Evolutionary conservation across 2,113 vertebrate genomes (phyloP).

Genomic region (Rhynchopsitta pachyrhyncha): DNA sequence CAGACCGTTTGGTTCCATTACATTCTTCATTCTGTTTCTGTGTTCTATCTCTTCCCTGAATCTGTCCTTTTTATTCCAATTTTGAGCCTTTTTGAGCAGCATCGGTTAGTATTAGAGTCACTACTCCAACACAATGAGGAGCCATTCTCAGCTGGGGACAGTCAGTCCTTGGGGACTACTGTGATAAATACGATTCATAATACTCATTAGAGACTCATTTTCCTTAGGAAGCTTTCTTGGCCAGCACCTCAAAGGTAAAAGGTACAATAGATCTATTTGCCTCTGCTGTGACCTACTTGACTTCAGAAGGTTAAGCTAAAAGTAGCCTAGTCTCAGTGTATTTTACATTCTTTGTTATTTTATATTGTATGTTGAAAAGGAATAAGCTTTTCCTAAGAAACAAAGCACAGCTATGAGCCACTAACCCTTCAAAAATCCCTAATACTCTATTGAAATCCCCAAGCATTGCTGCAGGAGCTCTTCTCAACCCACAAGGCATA

Average conservation of each 20-base stretch:
- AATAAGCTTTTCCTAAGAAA: constrained; percentile 63
- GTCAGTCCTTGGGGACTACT: constrained; percentile 41
- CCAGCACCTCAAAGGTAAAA: constrained; percentile 57
- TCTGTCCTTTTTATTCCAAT: constrained; percentile 30
- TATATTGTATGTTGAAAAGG: constrained; percentile 46
- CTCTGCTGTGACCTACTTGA: constrained; percentile 54
- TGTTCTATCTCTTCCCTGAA: neutral
- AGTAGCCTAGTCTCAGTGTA: constrained; percentile 47
- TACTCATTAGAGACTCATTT: constrained; percentile 58
- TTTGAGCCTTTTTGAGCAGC: constrained; percentile 45
- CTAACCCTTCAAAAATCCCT: constrained; percentile 61
- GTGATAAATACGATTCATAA: constrained; percentile 56
- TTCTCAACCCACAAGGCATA: constrained; percentile 45
- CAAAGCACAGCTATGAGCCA: constrained; percentile 55
- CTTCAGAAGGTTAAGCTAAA: constrained; percentile 62
- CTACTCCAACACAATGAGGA: constrained; percentile 55
- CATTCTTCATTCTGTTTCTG: constrained; percentile 18
- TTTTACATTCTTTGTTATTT: constrained; percentile 64
- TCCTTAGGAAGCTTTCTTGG: constrained; percentile 53
- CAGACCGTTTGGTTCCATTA: constrained; percentile 21
- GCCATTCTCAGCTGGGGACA: constrained; percentile 60
- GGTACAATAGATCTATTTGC: constrained; percentile 49
- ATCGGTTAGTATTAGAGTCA: constrained; percentile 56
- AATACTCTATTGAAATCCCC: constrained; percentile 50
- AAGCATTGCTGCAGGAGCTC: constrained; percentile 52